phyloP scores from a whole-genome alignment of 2,113 vertebrate genomes.

The Percopsis transmontana region DNA sequence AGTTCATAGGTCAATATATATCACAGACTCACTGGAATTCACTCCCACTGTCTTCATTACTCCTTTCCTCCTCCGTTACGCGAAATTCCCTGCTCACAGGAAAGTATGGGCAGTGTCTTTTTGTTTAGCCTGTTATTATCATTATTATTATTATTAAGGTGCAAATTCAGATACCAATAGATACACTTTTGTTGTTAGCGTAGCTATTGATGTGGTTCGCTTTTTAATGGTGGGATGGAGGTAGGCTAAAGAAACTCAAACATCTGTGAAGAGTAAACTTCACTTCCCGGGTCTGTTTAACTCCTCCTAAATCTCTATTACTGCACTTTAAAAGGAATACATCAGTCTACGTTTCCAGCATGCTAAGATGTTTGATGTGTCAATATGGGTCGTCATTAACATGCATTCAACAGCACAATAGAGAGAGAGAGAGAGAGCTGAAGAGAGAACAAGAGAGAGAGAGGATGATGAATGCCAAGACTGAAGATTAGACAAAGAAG shows the following conservation, averaged over 20 bases:
- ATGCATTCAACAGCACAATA: background rate
- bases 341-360: too few species aligned
- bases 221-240: background rate
- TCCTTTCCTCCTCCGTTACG: constrained; percentile 32
- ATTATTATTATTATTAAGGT: too few species aligned
- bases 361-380: background rate
- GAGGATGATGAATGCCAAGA: background rate
- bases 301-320: background rate
- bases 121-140: too few species aligned
- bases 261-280: too few species aligned
- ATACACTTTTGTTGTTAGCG: too few species aligned
- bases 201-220: too few species aligned
- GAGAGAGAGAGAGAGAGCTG: background rate
- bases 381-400: background rate
- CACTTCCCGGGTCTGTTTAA: too few species aligned
- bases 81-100: constrained; percentile 36
- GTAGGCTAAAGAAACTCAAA: background rate
- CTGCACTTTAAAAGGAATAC: too few species aligned
- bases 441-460: constrained; percentile 9
- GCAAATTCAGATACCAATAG: too few species aligned
- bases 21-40: constrained; percentile 56
- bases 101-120: background rate
- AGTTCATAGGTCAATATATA: constrained; percentile 25
- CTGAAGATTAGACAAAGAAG: too few species aligned
- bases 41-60: constrained; percentile 23